Evolutionary conservation across 2,888 invertebrate species (phyloP), one percentile per base, ranked within the genome.

Genomic region (Drosophila engyochracea): DNA sequence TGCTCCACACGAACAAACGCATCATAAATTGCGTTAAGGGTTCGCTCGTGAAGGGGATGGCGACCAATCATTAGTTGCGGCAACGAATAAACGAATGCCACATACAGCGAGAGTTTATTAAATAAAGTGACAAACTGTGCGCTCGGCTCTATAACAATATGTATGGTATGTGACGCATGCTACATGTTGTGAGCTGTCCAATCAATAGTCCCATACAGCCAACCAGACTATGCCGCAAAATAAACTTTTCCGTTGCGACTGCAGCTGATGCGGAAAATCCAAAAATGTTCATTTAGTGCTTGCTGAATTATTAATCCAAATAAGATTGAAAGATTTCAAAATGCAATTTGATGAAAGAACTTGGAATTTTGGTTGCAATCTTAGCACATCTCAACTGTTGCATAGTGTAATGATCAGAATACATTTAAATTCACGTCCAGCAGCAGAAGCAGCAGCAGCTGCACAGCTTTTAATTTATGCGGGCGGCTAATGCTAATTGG

Each of bases 51-150:
- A 1, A 10, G 19, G 6, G 31, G 30, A 25, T 22, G 47, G 30
- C n/a, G 31, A 54, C 58, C 79, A 74, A 68, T 71, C 79, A 72
- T 67, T 58, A 39, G 67, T 47, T 67, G 67, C 22, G 16, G 14
- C 35, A 47, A 37, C n/a, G 14, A 37, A 67, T 16, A 49, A 70
- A 51, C 28, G 35, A 39, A 44, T 53, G 58, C 70, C 82, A 67
- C 81, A 81, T 74, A 74, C 79, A 69, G 75, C 67, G 62, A 61
- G 37, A 59, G 70, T 69, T 84, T 82, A 78, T 81, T 81, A 71
- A 83, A 81, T 80, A 74, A 83, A 78, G 61, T 52, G 57, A 54
- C 66, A 76, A 61, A 69, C 66, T 70, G 62, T 62, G 60, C 33
- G 12, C 35, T 54, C 33, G 39, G 22, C 47, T 22, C 41, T 44